phyloP scores from a whole-genome alignment of 2,113 vertebrate species.

The Chitala chitala region DNA sequence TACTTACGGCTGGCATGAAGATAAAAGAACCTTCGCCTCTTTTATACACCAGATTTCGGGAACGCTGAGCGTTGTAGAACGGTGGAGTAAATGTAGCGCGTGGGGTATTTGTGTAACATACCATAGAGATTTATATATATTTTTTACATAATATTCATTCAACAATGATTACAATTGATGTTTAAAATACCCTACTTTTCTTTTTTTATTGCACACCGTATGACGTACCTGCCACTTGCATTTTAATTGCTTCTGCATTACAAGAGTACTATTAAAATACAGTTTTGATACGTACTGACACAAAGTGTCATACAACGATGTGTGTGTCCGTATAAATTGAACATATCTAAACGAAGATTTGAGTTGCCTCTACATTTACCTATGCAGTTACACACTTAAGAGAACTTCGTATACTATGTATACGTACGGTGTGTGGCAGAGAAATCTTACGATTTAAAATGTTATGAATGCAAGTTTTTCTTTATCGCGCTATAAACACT shows the following conservation, averaged over 20 bases:
- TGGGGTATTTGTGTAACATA: not conserved
- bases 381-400: not conserved
- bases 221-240: not conserved
- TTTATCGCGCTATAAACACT: no score
- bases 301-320: no score
- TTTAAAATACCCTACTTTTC: not conserved
- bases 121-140: no score
- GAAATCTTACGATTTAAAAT: no score
- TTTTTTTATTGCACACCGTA: not conserved
- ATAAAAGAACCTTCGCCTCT: slow-evolving; percentile 26
- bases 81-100: not conserved
- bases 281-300: not conserved
- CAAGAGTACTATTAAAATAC: not conserved
- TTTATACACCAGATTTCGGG: not conserved
- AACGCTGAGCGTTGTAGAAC: not conserved
- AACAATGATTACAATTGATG: not conserved
- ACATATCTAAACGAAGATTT: not conserved
- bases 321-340: not conserved
- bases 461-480: no score
- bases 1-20: slow-evolving; percentile 57
- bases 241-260: not conserved
- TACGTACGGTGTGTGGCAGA: no score
- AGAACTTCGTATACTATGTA: no score
- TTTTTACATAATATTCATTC: slow-evolving; percentile 1
- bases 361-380: not conserved